phyloP scores from a whole-genome alignment of 2,113 vertebrate genomes.

The Sylvietta virens region DNA sequence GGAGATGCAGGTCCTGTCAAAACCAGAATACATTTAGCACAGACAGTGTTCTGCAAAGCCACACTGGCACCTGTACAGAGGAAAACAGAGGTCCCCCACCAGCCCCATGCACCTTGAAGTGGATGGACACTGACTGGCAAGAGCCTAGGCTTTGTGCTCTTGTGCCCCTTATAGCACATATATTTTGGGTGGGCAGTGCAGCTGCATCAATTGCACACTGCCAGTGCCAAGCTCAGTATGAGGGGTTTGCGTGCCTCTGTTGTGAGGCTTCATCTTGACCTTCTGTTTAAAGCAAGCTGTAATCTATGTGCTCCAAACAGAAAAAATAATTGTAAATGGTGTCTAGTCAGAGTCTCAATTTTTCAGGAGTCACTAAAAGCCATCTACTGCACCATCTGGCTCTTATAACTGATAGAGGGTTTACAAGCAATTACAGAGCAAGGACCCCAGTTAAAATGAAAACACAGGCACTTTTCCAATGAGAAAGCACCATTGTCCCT shows the following conservation, averaged over 20 bases:
- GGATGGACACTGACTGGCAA: background rate
- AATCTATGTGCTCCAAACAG: background rate
- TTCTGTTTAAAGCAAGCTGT: background rate
- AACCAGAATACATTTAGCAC: conserved; percentile 64
- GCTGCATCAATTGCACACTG: background rate
- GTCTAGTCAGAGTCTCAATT: background rate
- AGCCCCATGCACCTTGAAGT: fast-evolving
- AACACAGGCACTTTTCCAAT: background rate
- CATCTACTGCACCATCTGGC: background rate
- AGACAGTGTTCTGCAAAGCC: fast-evolving
- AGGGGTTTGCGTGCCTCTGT: background rate
- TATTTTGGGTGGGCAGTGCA: background rate
- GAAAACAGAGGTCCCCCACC: background rate
- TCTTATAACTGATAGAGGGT: background rate
- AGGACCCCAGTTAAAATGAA: background rate
- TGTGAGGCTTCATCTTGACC: background rate
- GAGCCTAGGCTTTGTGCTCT: background rate
- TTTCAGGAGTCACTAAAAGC: background rate
- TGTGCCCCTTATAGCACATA: fast-evolving
- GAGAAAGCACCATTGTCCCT: background rate
- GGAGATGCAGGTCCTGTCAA: conserved; percentile 70
- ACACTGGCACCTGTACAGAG: fast-evolving
- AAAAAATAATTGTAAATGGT: background rate
- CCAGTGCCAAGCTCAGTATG: background rate
- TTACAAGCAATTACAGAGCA: background rate